These are phyloP conservation scores for Dendronephthya gigantea DNA, from an alignment of 64 coral and sea anemone species.

Conservation along the genomic window DNA sequence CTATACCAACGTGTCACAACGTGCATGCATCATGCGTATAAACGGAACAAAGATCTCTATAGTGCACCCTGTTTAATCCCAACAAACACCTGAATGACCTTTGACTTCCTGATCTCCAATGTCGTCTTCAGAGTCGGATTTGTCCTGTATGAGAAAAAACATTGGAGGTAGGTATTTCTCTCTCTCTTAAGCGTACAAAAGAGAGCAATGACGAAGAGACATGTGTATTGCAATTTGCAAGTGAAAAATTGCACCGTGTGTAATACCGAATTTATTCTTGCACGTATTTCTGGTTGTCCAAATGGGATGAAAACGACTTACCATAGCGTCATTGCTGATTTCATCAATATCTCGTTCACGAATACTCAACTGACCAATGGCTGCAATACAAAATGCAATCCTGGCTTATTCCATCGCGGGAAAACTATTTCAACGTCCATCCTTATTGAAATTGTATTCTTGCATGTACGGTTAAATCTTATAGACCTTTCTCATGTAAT, in stretches of 20 bases:
- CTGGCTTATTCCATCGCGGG: not conserved
- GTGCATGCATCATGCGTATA: too few species aligned
- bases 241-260: too few species aligned
- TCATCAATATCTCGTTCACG: constrained; percentile 46
- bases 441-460: not conserved
- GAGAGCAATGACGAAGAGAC: too few species aligned
- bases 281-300: not conserved
- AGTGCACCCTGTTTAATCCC: too few species aligned
- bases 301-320: not conserved
- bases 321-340: constrained; percentile 69
- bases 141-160: constrained; percentile 48
- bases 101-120: constrained; percentile 27
- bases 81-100: too few species aligned
- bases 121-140: constrained; percentile 92
- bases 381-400: not conserved
- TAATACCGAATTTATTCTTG: too few species aligned
- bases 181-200: too few species aligned
- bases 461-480: too few species aligned
- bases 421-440: not conserved
- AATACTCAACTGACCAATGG: not conserved
- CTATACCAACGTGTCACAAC: too few species aligned
- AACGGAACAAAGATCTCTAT: too few species aligned
- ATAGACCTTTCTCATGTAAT: too few species aligned
- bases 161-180: not conserved
- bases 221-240: too few species aligned